phyloP scores from a whole-genome alignment of 2,888 invertebrate genomes.

The Busseola fusca region DNA sequence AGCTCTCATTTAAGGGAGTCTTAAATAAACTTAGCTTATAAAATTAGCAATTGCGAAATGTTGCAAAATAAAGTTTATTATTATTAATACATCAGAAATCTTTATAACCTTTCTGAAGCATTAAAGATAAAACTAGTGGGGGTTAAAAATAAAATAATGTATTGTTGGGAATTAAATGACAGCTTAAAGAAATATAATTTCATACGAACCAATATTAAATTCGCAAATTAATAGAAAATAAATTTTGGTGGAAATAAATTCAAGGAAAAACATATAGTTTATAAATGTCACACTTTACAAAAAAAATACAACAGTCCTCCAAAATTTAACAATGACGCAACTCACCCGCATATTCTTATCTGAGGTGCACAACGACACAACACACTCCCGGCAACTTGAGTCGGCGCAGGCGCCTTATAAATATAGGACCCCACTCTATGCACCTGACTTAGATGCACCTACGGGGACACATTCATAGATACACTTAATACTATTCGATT shows the following conservation, averaged over 20 bases:
- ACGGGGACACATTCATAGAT: constrained; percentile 49
- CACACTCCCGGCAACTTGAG: constrained; percentile 67
- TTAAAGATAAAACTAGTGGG: background rate
- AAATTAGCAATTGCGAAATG: background rate
- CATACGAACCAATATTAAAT: background rate
- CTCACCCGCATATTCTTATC: constrained; percentile 75
- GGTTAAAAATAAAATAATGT: background rate
- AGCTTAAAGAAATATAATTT: background rate
- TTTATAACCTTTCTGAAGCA: background rate
- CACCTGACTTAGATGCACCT: constrained; percentile 63
- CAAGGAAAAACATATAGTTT: no score
- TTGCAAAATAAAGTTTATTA: background rate
- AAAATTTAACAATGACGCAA: constrained; percentile 32
- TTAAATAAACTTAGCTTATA: background rate
- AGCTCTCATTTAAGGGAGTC: background rate
- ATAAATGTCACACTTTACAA: constrained; percentile 1
- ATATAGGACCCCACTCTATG: constrained; percentile 78
- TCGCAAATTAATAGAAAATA: background rate
- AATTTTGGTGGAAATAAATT: background rate
- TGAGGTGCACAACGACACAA: constrained; percentile 66
- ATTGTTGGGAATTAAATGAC: background rate
- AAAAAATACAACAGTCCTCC: background rate
- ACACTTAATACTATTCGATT: constrained; percentile 44
- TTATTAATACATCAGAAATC: background rate
- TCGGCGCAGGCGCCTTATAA: constrained; percentile 76